Conservation (phyloP, 2,888 invertebrate genomes). For the Caenorhabditis wallacei region DNA sequence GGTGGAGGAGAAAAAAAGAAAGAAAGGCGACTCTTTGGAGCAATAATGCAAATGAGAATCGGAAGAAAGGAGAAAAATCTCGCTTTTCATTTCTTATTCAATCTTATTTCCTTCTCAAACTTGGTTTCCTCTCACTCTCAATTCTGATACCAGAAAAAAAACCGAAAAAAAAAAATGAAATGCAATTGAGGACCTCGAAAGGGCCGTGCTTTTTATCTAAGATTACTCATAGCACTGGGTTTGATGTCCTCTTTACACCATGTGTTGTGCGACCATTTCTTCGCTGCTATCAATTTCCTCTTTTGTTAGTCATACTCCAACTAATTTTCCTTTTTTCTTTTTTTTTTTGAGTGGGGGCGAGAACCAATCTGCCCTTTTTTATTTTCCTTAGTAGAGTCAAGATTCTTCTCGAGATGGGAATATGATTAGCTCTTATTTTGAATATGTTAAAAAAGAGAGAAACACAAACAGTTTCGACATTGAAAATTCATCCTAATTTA, state of each 20-base stretch:
- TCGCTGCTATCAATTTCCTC: slow-evolving; percentile 58
- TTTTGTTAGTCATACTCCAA: slow-evolving; percentile 59
- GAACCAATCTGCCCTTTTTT: slow-evolving; percentile 31
- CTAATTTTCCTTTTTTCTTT: slow-evolving; percentile 31
- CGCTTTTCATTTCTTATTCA: slow-evolving; percentile 2
- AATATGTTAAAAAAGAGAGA: slow-evolving; percentile 7
- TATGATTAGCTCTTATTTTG: slow-evolving; percentile 51
- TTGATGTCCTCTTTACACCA: slow-evolving; percentile 43
- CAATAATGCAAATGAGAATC: slow-evolving; percentile 57
- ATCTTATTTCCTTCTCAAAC: not conserved
- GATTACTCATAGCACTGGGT: slow-evolving; percentile 52
- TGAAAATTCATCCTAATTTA: slow-evolving; percentile 50
- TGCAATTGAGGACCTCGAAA: slow-evolving; percentile 37
- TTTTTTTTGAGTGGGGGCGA: slow-evolving; percentile 31
- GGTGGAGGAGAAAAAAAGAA: not conserved
- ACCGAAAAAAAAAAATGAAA: slow-evolving; percentile 29
- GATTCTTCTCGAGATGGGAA: slow-evolving; percentile 11
- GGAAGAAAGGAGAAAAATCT: slow-evolving; percentile 5
- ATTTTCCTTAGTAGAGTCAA: slow-evolving; percentile 9
- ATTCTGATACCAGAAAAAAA: slow-evolving; percentile 1
- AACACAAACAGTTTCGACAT: slow-evolving; percentile 44
- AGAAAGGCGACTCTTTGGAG: slow-evolving; percentile 15
- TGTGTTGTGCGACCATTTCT: slow-evolving; percentile 41
- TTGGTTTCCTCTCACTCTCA: not conserved
- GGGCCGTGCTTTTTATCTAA: slow-evolving; percentile 5